These are phyloP conservation scores for Mycteria americana DNA, from an alignment of 2,797 vertebrate species.

Conservation along the genomic window DNA sequence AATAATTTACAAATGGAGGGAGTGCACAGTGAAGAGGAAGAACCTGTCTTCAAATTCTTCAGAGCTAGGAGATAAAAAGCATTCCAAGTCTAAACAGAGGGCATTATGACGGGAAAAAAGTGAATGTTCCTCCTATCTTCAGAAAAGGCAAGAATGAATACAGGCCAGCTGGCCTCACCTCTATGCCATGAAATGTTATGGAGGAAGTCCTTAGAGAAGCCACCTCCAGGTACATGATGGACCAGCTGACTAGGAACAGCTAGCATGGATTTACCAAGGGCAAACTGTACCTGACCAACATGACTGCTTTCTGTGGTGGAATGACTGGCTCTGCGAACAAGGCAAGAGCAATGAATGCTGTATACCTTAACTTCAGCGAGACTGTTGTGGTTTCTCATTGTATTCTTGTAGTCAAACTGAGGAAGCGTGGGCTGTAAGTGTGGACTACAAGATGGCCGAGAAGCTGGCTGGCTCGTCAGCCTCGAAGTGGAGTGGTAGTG, in stretches of 20 bases:
- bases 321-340: neutral
- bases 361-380: neutral
- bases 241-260: neutral
- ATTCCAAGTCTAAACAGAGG: neutral
- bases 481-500: neutral
- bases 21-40: neutral
- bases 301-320: neutral
- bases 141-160: neutral
- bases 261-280: neutral
- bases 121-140: neutral
- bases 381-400: neutral
- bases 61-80: neutral
- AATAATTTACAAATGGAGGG: neutral
- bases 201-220: neutral
- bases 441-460: neutral
- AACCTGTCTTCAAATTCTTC: neutral
- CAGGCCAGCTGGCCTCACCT: neutral
- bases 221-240: rapidly evolving
- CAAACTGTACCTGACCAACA: neutral
- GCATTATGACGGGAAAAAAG: neutral
- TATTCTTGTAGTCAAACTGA: neutral
- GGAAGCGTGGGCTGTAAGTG: neutral
- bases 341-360: neutral
- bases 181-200: neutral
- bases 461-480: neutral